These are phyloP conservation scores for Thymallus thymallus DNA, from an alignment of 2,113 vertebrate genomes.

Conservation along the genomic window DNA sequence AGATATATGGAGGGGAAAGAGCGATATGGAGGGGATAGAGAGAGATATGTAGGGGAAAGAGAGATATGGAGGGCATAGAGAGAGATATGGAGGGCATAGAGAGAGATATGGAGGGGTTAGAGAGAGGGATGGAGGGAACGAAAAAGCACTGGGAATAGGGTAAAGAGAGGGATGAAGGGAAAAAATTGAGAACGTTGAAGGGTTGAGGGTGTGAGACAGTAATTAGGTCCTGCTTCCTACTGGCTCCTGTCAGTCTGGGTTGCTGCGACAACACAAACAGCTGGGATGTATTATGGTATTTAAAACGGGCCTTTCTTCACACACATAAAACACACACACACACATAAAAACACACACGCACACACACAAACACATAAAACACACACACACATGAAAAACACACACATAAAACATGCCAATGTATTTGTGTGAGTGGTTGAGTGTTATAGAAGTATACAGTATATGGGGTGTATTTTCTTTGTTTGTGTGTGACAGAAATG, in stretches of 20 bases:
- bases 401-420: conserved; percentile 31
- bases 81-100: neutral
- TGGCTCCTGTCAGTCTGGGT: conserved; percentile 52
- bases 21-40: no score
- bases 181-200: neutral
- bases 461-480: neutral
- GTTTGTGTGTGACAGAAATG: conserved; percentile 4
- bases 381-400: conserved; percentile 10
- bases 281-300: conserved; percentile 45
- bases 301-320: neutral
- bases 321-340: neutral
- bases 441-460: conserved; percentile 3
- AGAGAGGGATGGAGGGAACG: neutral
- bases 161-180: conserved; percentile 10
- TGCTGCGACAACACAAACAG: conserved; percentile 51
- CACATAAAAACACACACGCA: no score
- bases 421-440: no score
- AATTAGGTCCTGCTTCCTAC: conserved; percentile 51
- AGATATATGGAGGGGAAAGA: no score
- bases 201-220: conserved; percentile 34
- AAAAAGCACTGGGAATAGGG: neutral
- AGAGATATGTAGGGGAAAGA: neutral
- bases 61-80: conserved; percentile 8
- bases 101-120: conserved; percentile 12
- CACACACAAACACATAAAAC: no score